These are phyloP conservation scores for Mellivora capensis DNA, from an alignment of 2,113 vertebrate species.

Conservation along the genomic window DNA sequence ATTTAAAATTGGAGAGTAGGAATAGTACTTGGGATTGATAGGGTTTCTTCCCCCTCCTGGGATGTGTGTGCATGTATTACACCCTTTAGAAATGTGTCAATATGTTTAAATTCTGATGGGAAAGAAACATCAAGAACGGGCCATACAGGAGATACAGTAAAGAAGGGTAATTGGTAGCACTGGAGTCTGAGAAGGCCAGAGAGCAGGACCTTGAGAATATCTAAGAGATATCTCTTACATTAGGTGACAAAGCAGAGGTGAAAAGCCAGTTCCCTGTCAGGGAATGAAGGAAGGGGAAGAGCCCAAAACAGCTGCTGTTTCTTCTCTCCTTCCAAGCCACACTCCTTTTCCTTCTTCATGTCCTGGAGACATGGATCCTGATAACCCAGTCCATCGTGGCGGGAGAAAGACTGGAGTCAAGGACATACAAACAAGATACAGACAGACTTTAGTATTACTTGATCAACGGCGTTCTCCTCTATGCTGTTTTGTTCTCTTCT, in stretches of 20 bases:
- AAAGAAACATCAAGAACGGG: neutral
- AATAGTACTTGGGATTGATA: neutral
- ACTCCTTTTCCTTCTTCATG: neutral
- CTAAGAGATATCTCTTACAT: fast-evolving
- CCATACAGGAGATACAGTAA: neutral
- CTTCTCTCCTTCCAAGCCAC: neutral
- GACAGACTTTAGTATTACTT: neutral
- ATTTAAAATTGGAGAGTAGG: neutral
- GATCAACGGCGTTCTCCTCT: neutral
- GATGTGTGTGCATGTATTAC: neutral
- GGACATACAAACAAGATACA: neutral
- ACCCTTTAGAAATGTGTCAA: neutral
- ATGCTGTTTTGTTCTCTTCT: neutral
- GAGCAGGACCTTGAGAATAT: neutral
- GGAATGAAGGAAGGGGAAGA: neutral
- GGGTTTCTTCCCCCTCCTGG: neutral
- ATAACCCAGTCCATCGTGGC: neutral
- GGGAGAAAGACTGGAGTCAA: neutral
- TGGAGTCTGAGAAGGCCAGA: neutral
- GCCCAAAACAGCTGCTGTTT: neutral
- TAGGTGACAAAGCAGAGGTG: neutral
- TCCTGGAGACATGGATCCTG: neutral
- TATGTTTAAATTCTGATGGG: neutral
- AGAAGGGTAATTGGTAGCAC: neutral
- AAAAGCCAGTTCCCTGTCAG: neutral